These are phyloP conservation scores for Tenthredo mesomela DNA, from an alignment of 2,888 invertebrate genomes.

Conservation along the genomic window DNA sequence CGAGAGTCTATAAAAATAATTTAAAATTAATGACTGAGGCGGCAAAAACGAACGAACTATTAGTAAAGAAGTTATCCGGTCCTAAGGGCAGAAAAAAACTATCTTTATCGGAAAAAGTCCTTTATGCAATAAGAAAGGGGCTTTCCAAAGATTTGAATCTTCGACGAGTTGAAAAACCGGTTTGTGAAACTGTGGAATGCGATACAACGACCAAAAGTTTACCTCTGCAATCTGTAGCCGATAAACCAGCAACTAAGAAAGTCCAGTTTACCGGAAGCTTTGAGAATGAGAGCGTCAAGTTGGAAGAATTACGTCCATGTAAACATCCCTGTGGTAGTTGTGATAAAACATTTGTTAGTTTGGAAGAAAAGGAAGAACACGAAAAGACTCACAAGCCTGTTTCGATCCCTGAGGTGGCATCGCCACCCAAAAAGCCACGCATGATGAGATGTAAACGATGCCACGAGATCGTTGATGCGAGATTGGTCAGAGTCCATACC, in stretches of 20 bases:
- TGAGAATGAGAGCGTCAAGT: constrained; percentile 48
- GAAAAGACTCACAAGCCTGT: constrained; percentile 63
- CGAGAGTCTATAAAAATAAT: constrained; percentile 7
- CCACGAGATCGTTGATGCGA: constrained; percentile 73
- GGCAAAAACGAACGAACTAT: constrained; percentile 6
- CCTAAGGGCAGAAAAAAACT: constrained; percentile 18
- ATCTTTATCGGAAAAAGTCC: constrained; percentile 17
- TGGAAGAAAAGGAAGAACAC: constrained; percentile 68
- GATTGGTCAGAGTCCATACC: constrained; percentile 71
- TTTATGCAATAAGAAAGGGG: constrained; percentile 8
- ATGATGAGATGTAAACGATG: constrained; percentile 75
- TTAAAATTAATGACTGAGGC: constrained; percentile 15
- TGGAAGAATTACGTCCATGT: background rate
- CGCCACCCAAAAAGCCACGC: constrained; percentile 63
- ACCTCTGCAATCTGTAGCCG: background rate
- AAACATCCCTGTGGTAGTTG: constrained; percentile 71
- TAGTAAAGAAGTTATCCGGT: constrained; percentile 16
- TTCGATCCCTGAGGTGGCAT: background rate
- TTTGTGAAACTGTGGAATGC: constrained; percentile 49
- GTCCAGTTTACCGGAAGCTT: background rate
- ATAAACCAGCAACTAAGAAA: constrained; percentile 32
- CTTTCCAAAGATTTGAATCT: background rate
- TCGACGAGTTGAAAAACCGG: constrained; percentile 31
- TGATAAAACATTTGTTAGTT: constrained; percentile 63
- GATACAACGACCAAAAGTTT: constrained; percentile 49